These are phyloP conservation scores for Goniozus legneri DNA, from an alignment of 1,140 invertebrate genomes.

Conservation along the genomic window DNA sequence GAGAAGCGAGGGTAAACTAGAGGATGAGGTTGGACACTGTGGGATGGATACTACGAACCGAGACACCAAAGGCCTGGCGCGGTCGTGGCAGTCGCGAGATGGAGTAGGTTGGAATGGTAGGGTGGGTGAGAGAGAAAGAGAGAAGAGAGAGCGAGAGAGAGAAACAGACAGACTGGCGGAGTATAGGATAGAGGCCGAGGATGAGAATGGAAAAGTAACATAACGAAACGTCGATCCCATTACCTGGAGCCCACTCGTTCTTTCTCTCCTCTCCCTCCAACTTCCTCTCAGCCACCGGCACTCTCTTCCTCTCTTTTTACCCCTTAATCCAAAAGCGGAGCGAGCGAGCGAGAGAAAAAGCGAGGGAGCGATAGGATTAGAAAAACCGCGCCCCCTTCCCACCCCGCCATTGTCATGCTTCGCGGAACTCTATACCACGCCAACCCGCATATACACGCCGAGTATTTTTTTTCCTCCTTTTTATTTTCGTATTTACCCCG, in stretches of 20 bases:
- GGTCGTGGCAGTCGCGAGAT: conserved; percentile 24
- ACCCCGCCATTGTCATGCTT: conserved; percentile 50
- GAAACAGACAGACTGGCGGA: not conserved
- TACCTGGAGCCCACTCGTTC: conserved; percentile 40
- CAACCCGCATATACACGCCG: conserved; percentile 7
- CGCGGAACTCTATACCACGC: conserved; percentile 26
- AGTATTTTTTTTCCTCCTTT: conserved; percentile 11
- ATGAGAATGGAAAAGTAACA: conserved; percentile 56
- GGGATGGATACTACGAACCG: conserved; percentile 44
- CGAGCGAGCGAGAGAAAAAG: no score
- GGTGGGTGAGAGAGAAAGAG: conserved; percentile 7
- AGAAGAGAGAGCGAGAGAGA: conserved; percentile 10
- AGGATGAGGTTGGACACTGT: conserved; percentile 27
- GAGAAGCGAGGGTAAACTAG: conserved; percentile 14
- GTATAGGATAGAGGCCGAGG: conserved; percentile 26
- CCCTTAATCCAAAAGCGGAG: conserved; percentile 49
- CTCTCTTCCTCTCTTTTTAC: conserved; percentile 27
- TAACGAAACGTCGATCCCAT: conserved; percentile 57
- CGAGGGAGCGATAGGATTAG: conserved; percentile 49
- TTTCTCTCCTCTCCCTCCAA: conserved; percentile 11
- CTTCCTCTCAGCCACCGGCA: conserved; percentile 10
- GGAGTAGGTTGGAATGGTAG: conserved; percentile 14
- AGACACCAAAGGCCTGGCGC: conserved; percentile 34
- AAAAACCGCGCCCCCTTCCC: no score
- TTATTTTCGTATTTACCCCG: not conserved